A percentile compares a stretch with the other conserved stretches of the same genome.
Evolutionary conservation across 35 echinoderm and acorn worm species (phyloP).

Genomic region (Apostichopus japonicus): DNA sequence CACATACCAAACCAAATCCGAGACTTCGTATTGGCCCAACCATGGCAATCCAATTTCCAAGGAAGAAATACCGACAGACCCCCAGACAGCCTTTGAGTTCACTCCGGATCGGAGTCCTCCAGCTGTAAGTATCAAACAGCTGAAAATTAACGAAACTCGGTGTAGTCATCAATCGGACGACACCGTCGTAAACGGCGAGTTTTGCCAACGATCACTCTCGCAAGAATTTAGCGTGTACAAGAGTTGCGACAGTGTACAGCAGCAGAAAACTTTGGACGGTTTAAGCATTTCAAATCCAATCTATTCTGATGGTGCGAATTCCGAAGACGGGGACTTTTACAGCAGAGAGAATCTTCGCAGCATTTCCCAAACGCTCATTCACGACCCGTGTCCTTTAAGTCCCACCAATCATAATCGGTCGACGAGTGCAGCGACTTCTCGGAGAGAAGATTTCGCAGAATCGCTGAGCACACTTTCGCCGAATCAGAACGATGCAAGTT

Average conservation of each 20-base stretch:
- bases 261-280: not conserved
- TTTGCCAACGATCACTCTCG: not conserved
- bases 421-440: not conserved
- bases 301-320: not conserved
- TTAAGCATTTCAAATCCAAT: not conserved
- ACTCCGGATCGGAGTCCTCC: too few relatives aligned
- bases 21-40: not conserved
- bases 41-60: not conserved
- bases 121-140: too few relatives aligned
- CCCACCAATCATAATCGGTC: not conserved
- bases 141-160: too few relatives aligned
- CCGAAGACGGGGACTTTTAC: slow-evolving; percentile 8
- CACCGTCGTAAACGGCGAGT: not conserved
- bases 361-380: slow-evolving; percentile 4
- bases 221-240: not conserved
- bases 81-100: too few relatives aligned
- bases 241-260: not conserved
- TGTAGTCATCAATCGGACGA: too few relatives aligned
- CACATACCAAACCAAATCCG: not conserved
- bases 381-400: not conserved
- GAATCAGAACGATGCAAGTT: not conserved
- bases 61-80: too few relatives aligned
- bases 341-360: slow-evolving; percentile 25
- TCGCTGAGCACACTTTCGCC: not conserved
- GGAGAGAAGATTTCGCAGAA: not conserved